phyloP scores from a whole-genome alignment of 2,113 vertebrate species.

The Syngnathus floridae region DNA sequence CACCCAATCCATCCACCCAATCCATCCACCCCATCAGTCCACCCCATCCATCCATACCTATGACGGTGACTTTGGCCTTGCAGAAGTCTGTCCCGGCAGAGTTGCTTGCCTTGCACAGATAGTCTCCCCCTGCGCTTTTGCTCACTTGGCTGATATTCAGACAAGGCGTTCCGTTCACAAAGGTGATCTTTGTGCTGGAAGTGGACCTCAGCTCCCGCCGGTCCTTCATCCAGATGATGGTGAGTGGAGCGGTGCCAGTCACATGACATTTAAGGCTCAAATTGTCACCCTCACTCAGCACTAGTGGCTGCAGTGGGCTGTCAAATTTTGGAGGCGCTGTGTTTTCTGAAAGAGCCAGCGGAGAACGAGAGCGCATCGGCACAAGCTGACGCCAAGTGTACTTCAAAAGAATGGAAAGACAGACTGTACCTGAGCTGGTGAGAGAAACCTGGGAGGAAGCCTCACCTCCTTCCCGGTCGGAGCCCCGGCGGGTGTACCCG shows the following conservation, averaged over 20 bases:
- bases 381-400: not conserved
- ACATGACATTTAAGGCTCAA: constrained; percentile 82
- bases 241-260: constrained; percentile 78
- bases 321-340: constrained; percentile 82
- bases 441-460: constrained; percentile 79
- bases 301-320: constrained; percentile 72
- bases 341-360: constrained; percentile 67
- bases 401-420: not conserved
- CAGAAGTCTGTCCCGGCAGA: constrained; percentile 80
- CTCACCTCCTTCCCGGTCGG: constrained; percentile 85
- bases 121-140: constrained; percentile 84
- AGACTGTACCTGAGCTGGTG: constrained; percentile 77
- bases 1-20: not conserved
- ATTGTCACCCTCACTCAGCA: constrained; percentile 75
- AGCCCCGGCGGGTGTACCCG: constrained; percentile 80
- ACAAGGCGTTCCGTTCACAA: constrained; percentile 73
- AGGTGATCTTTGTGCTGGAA: constrained; percentile 78
- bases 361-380: not conserved
- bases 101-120: constrained; percentile 91
- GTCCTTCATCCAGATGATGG: constrained; percentile 89
- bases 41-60: constrained; percentile 67
- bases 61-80: constrained; percentile 84
- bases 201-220: constrained; percentile 75
- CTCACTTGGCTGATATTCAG: constrained; percentile 74
- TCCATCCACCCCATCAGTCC: not conserved